Base-by-base conservation (phyloP, 2,888 invertebrate genomes). In the Cataglyphis albicans region DNA sequence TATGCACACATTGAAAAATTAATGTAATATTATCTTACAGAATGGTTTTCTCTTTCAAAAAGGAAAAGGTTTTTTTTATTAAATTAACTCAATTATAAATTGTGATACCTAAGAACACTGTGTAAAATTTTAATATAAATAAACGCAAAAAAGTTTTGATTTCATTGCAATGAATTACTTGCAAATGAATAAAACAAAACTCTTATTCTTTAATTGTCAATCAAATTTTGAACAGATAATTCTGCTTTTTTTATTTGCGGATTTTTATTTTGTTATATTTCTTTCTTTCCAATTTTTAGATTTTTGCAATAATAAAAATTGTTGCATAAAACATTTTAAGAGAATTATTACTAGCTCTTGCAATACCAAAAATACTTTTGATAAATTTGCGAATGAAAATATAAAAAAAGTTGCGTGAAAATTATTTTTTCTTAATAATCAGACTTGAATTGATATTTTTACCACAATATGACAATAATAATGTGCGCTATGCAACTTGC, bases 1-100 rank as follows among this genome's bases (percentile, higher is more conserved):
- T 41, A 10, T 41, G 41, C 41, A 12, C 41, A 41, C 41, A 55
- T 15, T n/a, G 44, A 44, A 44, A 44, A 61, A 74, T 35, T 32
- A 12, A 63, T 32, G 29, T 21, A 63, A 63, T 61, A n/a, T 32
- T 32, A 32, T 15, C 5, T 32, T 44, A 7, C 32, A n/a, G 12
- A 59, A 7, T 59, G 2, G n/a, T 61, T 63, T 72, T n/a, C 32
- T 63, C 9, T 25, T 63, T 32, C 1, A 12, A 18, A 35, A 9
- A n/a, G 0, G 4, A 44, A 9, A 10, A 10, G 29, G 7, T 21
- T 1, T 48, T 48, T 64, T 52, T 52, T 18, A 15, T n/a, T 21
- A 74, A 35, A 35, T 74, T 35, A 48, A 75, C 10, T 75, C 0
- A 61, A 25, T 75, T 35, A 48, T 35, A 29, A 75, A 12, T 35